These are phyloP conservation scores for Cryptotis parvus DNA, from an alignment of 2,113 vertebrate species.

Conservation along the genomic window DNA sequence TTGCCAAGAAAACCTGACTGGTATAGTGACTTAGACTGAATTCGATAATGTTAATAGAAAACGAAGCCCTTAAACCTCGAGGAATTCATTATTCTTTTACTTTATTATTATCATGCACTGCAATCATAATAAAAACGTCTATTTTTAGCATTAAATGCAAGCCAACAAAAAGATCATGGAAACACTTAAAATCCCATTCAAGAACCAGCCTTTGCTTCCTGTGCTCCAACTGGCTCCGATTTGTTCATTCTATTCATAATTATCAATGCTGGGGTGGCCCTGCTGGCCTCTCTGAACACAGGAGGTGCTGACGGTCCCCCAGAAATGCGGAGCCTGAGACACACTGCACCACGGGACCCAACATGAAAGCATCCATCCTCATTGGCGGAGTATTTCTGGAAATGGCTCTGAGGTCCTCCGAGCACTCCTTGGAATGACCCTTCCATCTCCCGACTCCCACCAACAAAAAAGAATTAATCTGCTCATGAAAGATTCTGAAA, in stretches of 20 bases:
- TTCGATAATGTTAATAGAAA: conserved; percentile 31
- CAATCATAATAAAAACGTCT: conserved; percentile 25
- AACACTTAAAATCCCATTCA: background rate
- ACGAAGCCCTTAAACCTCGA: background rate
- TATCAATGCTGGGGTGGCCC: background rate
- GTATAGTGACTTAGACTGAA: background rate
- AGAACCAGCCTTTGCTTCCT: background rate
- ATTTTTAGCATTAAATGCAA: conserved; percentile 23
- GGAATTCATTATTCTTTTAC: conserved; percentile 7
- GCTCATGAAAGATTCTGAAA: background rate
- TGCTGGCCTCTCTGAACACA: no score
- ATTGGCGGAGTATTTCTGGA: no score
- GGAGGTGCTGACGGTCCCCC: no score
- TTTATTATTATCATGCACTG: background rate
- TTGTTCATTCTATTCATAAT: background rate
- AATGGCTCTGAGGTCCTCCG: no score
- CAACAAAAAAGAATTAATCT: background rate
- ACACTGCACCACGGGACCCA: no score
- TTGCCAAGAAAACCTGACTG: background rate
- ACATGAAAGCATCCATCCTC: no score
- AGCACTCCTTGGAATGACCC: no score
- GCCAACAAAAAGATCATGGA: background rate
- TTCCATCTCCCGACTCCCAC: no score
- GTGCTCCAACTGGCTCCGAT: background rate
- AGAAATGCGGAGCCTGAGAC: no score